phyloP scores from a whole-genome alignment of 2,888 invertebrate genomes.

The Homarus gammarus region DNA sequence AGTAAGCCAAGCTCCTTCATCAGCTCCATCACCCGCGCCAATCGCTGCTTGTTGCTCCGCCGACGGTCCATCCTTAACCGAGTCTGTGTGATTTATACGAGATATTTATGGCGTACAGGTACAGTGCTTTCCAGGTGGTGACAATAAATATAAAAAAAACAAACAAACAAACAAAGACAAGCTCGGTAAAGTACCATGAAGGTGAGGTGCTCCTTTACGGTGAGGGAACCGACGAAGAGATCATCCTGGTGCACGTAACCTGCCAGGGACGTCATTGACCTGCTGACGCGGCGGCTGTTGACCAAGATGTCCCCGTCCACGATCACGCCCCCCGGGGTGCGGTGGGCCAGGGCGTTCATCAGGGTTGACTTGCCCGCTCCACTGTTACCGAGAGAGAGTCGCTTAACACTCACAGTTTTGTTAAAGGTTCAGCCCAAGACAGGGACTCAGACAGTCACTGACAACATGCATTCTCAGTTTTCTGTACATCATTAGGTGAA shows the following conservation, averaged over 20 bases:
- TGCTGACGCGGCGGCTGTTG: constrained; percentile 86
- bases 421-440: constrained; percentile 89
- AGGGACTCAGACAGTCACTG: too few relatives aligned
- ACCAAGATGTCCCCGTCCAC: constrained; percentile 90
- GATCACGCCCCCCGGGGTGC: constrained; percentile 86
- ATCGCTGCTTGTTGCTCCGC: constrained; percentile 83
- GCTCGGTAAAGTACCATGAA: constrained; percentile 85
- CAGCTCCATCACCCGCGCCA: constrained; percentile 85
- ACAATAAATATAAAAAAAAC: background rate
- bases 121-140: background rate
- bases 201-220: constrained; percentile 91
- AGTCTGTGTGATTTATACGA: constrained; percentile 83
- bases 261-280: constrained; percentile 87
- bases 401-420: constrained; percentile 90
- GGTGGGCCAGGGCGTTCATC: constrained; percentile 89
- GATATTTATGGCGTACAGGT: too few relatives aligned
- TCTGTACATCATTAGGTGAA: background rate
- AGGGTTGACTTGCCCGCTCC: constrained; percentile 96
- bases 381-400: constrained; percentile 84
- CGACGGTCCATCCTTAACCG: constrained; percentile 88
- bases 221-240: constrained; percentile 90
- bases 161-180: too few relatives aligned
- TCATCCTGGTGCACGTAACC: constrained; percentile 97
- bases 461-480: background rate
- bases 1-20: constrained; percentile 86